Evolutionary conservation across 2,113 vertebrate genomes (phyloP), one percentile per base, ranked within the genome.

Genomic region (Rhinolophus sinicus): DNA sequence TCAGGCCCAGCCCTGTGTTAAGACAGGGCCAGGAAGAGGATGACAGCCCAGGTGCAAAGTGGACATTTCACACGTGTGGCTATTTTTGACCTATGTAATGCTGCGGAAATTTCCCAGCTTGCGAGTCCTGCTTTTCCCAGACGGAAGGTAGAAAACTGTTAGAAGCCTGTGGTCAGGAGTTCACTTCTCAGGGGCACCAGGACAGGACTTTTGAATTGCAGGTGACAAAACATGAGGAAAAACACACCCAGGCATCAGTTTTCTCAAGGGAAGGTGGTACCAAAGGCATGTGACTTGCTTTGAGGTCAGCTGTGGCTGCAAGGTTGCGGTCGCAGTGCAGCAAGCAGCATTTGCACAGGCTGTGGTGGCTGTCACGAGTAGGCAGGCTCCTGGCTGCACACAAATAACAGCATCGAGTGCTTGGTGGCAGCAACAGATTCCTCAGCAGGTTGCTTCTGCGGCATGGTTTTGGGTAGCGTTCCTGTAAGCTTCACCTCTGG

Each of bases 251-350:
- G 35, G 19, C 77, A 14, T 13, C 18, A 11, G 60, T 28, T 56
- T 56, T 90, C 70, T 62, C 44, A 14, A 52, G 69, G 40, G 73
- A 52, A 38, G 81, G 15, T 33, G 47, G 72, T 64, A 11, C 64
- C 50, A 21, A 26, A 86, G n/a, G 28, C 50, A 13, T 54, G 15
- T 30, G 76, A 76, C 67, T 67, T 54, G 80, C 19, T n/a, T 26
- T 52, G n/a, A 14, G 15, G 12, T 13, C 50, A 6, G 24, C 7
- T 67, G 38, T 30, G 47, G 64, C 35, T 40, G 52, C 35, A 9
- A n/a, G 30, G 10, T 4, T 21, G 26, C 2, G 1, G 33, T 40
- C 73, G 67, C 64, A 60, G 0, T 0, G 60, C 12, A 5, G 65
- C 64, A 11, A 40, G 90, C 22, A 14, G 65, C 47, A 2, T 28